phyloP scores from a whole-genome alignment of 1,140 invertebrate species.

The Bombus haemorrhoidalis region DNA sequence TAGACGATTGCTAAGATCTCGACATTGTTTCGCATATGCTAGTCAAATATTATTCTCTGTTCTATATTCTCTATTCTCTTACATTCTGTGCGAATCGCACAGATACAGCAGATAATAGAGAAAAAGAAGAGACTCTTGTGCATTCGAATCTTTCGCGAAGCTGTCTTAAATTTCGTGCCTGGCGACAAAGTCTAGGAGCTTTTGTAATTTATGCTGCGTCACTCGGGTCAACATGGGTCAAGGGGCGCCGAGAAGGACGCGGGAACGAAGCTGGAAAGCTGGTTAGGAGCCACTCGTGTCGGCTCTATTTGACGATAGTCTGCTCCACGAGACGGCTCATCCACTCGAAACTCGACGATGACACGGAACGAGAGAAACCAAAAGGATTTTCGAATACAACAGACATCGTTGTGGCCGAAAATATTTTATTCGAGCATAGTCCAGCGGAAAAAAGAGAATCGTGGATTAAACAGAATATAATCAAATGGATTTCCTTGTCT shows the following conservation, averaged over 20 bases:
- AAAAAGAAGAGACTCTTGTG: not conserved
- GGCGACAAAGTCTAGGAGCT: slow-evolving; percentile 28
- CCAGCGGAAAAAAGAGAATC: not conserved
- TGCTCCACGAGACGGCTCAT: slow-evolving; percentile 48
- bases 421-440: not conserved
- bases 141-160: not conserved
- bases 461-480: not conserved
- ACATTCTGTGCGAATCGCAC: not conserved
- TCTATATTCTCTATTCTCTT: too few species aligned
- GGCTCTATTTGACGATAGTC: slow-evolving; percentile 54
- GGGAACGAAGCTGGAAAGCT: slow-evolving; percentile 37
- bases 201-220: slow-evolving; percentile 41
- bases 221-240: slow-evolving; percentile 39
- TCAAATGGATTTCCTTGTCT: not conserved
- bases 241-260: slow-evolving; percentile 17
- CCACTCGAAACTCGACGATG: slow-evolving; percentile 25
- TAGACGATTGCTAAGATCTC: not conserved
- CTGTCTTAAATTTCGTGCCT: slow-evolving; percentile 16
- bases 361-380: slow-evolving; percentile 22
- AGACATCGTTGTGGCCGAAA: not conserved
- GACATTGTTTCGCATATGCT: not conserved
- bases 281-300: slow-evolving; percentile 50
- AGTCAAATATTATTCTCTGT: too few species aligned
- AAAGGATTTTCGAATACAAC: slow-evolving; percentile 41
- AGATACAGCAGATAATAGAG: not conserved